Percentiles rank a stretch among this genome's conserved stretches.
Evolutionary conservation across 1,140 invertebrate genomes (phyloP).

Genomic region (Oppia nitens): DNA sequence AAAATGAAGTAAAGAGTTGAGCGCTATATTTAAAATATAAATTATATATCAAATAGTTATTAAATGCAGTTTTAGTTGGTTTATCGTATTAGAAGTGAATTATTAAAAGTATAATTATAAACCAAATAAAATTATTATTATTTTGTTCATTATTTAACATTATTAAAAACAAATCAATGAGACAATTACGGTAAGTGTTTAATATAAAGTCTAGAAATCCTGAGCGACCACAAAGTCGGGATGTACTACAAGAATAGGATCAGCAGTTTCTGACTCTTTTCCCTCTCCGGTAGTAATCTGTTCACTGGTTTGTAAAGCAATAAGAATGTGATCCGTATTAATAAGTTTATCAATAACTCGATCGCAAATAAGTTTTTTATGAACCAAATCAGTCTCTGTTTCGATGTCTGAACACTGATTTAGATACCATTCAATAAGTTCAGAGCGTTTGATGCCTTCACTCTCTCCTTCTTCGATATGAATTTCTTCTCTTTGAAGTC

Average conservation of each 20-base stretch:
- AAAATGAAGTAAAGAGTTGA: no score
- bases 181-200: background rate
- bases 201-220: conserved; percentile 8
- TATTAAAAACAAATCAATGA: background rate
- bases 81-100: no score
- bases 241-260: conserved; percentile 80
- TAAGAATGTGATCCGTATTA: conserved; percentile 34
- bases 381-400: conserved; percentile 71
- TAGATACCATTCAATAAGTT: conserved; percentile 87
- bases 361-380: conserved; percentile 76
- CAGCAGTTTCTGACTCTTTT: conserved; percentile 46
- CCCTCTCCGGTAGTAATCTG: conserved; percentile 38
- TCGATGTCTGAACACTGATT: conserved; percentile 59
- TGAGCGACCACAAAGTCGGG: conserved; percentile 77
- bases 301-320: conserved; percentile 70
- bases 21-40: no score
- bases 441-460: conserved; percentile 54
- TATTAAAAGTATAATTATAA: background rate
- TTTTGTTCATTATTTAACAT: background rate
- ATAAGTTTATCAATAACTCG: conserved; percentile 87
- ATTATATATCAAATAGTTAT: no score
- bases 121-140: background rate
- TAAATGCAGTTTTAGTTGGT: no score
- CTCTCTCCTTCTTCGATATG: conserved; percentile 42
- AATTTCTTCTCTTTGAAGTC: conserved; percentile 68